Conservation (phyloP, 1,140 invertebrate species). For the Phortica variegata region DNA sequence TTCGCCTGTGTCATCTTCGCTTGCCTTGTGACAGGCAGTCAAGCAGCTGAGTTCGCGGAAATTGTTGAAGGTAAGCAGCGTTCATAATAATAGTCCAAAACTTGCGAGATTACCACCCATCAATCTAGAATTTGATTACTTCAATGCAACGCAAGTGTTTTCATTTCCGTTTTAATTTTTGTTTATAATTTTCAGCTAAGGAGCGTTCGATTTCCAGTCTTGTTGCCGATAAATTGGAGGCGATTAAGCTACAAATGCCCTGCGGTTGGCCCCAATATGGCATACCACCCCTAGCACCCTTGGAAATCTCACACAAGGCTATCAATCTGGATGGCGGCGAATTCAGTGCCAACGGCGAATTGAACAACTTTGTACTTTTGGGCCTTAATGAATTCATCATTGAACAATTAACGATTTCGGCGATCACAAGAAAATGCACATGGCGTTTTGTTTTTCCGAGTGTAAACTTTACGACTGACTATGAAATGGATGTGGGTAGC, state of each 20-base stretch:
- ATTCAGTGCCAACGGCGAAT: conserved; percentile 15
- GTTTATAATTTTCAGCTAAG: conserved; percentile 26
- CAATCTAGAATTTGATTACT: too few relatives aligned
- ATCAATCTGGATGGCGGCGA: conserved; percentile 21
- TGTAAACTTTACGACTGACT: conserved; percentile 33
- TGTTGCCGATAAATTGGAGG: conserved; percentile 25
- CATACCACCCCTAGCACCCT: conserved; percentile 39
- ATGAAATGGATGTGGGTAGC: conserved; percentile 26
- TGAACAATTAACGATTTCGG: too few relatives aligned
- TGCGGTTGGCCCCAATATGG: conserved; percentile 30
- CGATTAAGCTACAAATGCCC: conserved; percentile 21
- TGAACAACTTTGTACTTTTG: conserved; percentile 25
- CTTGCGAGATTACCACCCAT: not conserved
- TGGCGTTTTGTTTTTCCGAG: too few relatives aligned
- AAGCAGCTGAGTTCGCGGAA: conserved; percentile 23
- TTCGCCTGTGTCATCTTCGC: conserved; percentile 24
- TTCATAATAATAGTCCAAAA: too few relatives aligned
- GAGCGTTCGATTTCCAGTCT: conserved; percentile 31
- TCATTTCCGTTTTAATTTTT: too few relatives aligned
- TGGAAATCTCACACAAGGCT: conserved; percentile 15
- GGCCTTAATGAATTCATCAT: conserved; percentile 41
- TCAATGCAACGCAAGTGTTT: not conserved
- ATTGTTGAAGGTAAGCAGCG: conserved; percentile 26
- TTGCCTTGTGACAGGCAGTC: conserved; percentile 18
- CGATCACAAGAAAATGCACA: too few relatives aligned